These are phyloP conservation scores for Ariolimax columbianus DNA, from an alignment of 2,888 invertebrate genomes.

Conservation along the genomic window DNA sequence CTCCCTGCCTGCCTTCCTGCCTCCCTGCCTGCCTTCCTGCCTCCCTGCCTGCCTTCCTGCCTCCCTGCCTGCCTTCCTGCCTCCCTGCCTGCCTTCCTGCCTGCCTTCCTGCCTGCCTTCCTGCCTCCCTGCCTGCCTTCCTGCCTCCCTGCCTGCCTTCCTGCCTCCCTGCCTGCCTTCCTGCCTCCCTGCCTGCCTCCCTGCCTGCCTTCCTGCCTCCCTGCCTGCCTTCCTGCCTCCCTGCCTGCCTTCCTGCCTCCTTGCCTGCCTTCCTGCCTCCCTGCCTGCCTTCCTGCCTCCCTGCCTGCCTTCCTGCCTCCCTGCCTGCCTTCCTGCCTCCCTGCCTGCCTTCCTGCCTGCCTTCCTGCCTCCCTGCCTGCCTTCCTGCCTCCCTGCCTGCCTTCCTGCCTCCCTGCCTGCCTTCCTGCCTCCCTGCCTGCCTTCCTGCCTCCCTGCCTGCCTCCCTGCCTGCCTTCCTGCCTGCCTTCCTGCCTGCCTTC, in stretches of 20 bases:
- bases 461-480: too few species aligned
- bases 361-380: background rate
- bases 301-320: background rate
- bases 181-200: too few species aligned
- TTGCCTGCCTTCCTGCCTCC: too few species aligned
- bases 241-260: background rate
- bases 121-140: background rate
- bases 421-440: too few species aligned
- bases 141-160: background rate
- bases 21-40: constrained; percentile 1
- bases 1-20: background rate
- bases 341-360: too few species aligned
- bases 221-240: constrained; percentile 2
- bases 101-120: too few species aligned
- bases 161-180: background rate
- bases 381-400: background rate
- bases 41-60: constrained; percentile 3
- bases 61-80: background rate
- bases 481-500: too few species aligned
- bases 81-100: too few species aligned
- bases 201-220: too few species aligned
- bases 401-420: background rate
- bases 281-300: background rate
- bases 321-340: too few species aligned
- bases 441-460: too few species aligned